Base-by-base conservation (phyloP, 2,113 vertebrate genomes). In the Clarias gariepinus region DNA sequence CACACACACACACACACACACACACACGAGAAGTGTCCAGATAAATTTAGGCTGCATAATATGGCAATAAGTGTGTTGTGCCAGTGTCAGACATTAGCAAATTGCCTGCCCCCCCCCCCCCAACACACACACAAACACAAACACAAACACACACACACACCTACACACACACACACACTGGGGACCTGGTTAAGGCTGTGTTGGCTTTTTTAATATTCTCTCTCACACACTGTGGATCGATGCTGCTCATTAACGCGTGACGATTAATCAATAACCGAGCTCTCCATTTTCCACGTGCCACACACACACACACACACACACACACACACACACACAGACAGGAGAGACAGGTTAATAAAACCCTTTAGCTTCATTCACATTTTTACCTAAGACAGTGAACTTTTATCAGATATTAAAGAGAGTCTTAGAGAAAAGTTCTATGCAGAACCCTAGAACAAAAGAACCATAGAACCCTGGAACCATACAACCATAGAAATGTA, bases 191-290 rank as follows among this genome's bases (percentile, higher is more conserved):
- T 84, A 71, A 47, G 76, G 81, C 79, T 60, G 76, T 5, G 81
- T 81, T 73, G 63, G n/a, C 73, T n/a, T 74, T 63, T 84, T 74
- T 84, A 88, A 69, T n/a, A 64, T 66, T 85, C 80, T 82, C 55
- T 69, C 55, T 64, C 69, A 71, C 76, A 79, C 74, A 79, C 66
- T 64, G 58, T 82, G 61, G 90, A 93, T 94, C 91, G 89, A 92
- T 93, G 71, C 81, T 87, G 86, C 91, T 93, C 93, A 94, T 94
- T 94, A 94, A 93, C 86, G 90, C 92, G 91, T 90, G 92, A 91
- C 63, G 81, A 94, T 92, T 93, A 92, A 95, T 95, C 93, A 90
- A 95, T 94, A 91, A 93, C 91, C 88, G 89, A 88, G 89, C 91
- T 91, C 87, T 90, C 86, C 86, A 74, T 90, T 94, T 90, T 86